Evolutionary conservation across 1,140 invertebrate genomes (phyloP), one percentile per base, ranked within the genome.

Genomic region (Eriocheir sinensis): DNA sequence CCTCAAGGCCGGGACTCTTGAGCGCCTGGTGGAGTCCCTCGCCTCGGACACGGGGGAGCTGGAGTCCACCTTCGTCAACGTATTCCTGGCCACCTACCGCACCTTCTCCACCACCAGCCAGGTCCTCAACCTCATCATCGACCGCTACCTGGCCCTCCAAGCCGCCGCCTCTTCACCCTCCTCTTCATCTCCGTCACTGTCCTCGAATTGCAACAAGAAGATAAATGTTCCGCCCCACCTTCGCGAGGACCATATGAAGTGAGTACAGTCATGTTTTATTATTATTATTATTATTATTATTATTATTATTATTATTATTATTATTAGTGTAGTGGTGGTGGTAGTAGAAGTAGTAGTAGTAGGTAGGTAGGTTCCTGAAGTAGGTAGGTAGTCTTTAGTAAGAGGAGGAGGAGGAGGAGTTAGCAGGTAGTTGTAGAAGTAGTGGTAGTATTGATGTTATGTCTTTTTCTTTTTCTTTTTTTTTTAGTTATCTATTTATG

Each of bases 11-110:
- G 99, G 99, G n/a, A 99, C 99, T 0, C 97, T 99, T 92, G 98
- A 99, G 96, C 98, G 98, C 96, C 97, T 99, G 92, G 98, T 99
- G 32, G 99, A 99, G 97, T 98, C 98, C 95, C 97, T 99, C 95
- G 98, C 98, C 81, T 99, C 98, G 85, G 98, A 99, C 96, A 98
- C 99, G 96, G 99, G 99, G 44, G 99, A 99, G 97, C 97, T 99
- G 95, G 99, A 99, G 97, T 99, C 99, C 60, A 99, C 99, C 12
- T 99, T 99, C 97, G 98, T 99, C 96, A 99, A 99, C 96, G 98
- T 99, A 1, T 99, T 99, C 97, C 98, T 99, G 94, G 98, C 99
- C 83, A 99, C 99, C 0, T 99, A 99, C 96, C 97, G 99, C 93
- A 98, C 98, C 32, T 99, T 99, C 96, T 98, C 98, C 88, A 98